A percentile compares a stretch with the other conserved stretches of the same genome.
Conservation (phyloP, 2,113 vertebrate species). For the Suricata suricatta region DNA sequence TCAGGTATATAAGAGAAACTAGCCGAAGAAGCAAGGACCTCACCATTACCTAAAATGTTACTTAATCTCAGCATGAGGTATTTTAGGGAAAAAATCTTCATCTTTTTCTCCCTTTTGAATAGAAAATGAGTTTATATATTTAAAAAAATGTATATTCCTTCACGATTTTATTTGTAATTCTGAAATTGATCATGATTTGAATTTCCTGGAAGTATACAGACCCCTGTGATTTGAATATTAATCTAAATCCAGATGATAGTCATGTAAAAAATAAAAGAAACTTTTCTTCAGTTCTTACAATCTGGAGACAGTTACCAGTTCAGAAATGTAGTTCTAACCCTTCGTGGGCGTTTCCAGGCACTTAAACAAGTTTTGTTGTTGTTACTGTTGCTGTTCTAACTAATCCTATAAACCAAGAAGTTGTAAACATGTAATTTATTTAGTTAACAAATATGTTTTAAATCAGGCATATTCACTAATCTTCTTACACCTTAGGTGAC, state of each 20-base stretch:
- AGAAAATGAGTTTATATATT: not conserved
- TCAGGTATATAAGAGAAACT: not conserved
- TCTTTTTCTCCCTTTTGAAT: not conserved
- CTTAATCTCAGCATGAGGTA: not conserved
- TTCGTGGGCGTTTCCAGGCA: not conserved
- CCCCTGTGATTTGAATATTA: not conserved
- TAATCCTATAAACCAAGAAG: not conserved
- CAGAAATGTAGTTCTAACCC: not conserved
- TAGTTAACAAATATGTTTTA: not conserved
- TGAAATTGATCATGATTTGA: not conserved
- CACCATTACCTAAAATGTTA: not conserved
- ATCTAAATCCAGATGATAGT: not conserved
- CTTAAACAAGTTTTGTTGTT: not conserved
- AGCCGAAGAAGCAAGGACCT: not conserved
- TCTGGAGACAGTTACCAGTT: not conserved
- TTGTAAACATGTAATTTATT: not conserved
- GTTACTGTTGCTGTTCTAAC: not conserved
- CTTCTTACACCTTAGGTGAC: not conserved
- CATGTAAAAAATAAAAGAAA: not conserved
- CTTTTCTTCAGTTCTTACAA: not conserved
- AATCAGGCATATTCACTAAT: not conserved
- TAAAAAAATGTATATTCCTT: not conserved
- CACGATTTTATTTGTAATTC: not conserved
- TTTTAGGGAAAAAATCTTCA: not conserved
- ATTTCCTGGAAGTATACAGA: not conserved